Base-by-base conservation (phyloP, 64 coral and sea anemone species). In the Cladopsammia gracilis region DNA sequence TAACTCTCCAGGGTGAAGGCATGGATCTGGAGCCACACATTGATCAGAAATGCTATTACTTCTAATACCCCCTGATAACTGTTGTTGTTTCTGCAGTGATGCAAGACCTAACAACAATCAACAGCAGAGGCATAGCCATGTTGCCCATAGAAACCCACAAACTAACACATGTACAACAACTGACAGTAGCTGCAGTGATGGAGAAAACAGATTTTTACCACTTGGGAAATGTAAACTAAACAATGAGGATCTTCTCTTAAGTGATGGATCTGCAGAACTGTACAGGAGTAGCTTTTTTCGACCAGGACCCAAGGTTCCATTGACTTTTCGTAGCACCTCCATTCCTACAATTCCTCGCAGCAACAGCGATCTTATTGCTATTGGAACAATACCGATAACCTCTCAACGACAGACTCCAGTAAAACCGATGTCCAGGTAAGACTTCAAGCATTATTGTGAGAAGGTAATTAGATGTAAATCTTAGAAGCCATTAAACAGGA, bases 141-240 rank as follows among this genome's bases (percentile, higher is more conserved):
- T 59, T 56, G 58, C 86, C 10, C 86, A 88, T 18, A 88, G 86
- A 58, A 88, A 9, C 25, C 86, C 68, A 59, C 68, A 73, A 14
- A 85, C 45, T 25, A 87, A 75, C 13, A 71, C 73, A 26, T 65
- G 64, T 20, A 84, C 70, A n/a, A 42, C 65, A 70, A 80, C 90
- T 25, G 89, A 93, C 80, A 94, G 92, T 67, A 93, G 92, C 13
- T 84, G 70, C 44, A 93, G 89, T 59, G 96, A 97, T 19, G 82
- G 86, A 23, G 88, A 94, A 69, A 82, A 82, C 44, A 60, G 96
- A 70, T 80, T 97, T 52, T 93, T 97, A 61, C 74, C 87, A 10
- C 96, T 97, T 80, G 96, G 96, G 58, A 97, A 97, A 91, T 97
- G 96, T 53, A 93, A 97, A 77, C 64, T 97, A 25, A 86, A 81